Conservation (phyloP, 1,140 invertebrate species). For the Theocolax elegans region DNA sequence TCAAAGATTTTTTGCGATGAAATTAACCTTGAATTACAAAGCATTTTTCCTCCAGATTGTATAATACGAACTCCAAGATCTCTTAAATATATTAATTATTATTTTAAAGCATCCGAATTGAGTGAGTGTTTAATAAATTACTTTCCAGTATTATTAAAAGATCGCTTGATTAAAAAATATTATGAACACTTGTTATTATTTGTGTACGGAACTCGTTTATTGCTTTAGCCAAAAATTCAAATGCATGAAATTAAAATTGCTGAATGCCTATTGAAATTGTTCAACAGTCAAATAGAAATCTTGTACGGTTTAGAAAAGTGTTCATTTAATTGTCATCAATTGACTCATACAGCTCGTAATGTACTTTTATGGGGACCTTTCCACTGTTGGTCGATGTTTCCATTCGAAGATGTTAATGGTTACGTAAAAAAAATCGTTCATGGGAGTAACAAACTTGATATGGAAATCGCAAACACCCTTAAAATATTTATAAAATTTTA, state of each 20-base stretch:
- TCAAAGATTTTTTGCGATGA: no score
- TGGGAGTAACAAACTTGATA: background rate
- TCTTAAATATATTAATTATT: no score
- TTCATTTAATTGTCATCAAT: background rate
- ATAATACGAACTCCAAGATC: no score
- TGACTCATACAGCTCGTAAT: background rate
- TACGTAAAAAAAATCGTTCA: background rate
- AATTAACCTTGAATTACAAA: no score
- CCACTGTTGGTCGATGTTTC: background rate
- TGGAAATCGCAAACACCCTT: constrained; percentile 10
- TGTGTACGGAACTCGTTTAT: background rate
- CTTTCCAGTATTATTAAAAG: constrained; percentile 5
- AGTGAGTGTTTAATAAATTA: background rate
- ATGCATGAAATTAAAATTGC: background rate
- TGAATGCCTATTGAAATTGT: background rate
- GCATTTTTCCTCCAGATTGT: no score
- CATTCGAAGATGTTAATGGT: constrained; percentile 14
- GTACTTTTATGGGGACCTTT: constrained; percentile 3
- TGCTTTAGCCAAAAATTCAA: background rate
- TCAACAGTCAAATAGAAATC: background rate
- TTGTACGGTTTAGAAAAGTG: background rate
- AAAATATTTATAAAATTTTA: background rate
- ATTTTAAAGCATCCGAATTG: no score
- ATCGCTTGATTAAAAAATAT: no score
- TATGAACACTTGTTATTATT: constrained; percentile 3